These are phyloP conservation scores for Porites evermanni DNA, from an alignment of 92 coral and sea anemone species.

Conservation along the genomic window DNA sequence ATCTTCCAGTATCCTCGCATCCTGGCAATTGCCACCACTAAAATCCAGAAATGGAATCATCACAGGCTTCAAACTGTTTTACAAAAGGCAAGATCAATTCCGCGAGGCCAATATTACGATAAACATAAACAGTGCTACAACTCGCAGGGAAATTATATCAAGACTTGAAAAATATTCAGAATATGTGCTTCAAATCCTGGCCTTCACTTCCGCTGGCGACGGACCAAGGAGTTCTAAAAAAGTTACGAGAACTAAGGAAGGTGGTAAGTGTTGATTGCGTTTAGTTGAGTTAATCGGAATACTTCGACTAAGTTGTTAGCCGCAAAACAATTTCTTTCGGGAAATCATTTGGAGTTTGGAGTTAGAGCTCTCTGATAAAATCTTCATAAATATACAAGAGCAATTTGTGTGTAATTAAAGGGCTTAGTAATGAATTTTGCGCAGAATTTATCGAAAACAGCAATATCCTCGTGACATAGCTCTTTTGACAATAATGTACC, in stretches of 20 bases:
- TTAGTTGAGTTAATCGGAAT: background rate
- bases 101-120: background rate
- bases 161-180: background rate
- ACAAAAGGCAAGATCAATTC: background rate
- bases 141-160: background rate
- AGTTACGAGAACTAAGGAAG: background rate
- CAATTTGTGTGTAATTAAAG: too few relatives aligned
- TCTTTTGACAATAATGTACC: too few relatives aligned
- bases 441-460: too few relatives aligned
- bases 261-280: background rate
- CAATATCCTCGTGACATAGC: too few relatives aligned
- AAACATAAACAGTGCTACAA: background rate
- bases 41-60: slow-evolving; percentile 1
- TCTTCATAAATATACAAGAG: too few relatives aligned
- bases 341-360: background rate
- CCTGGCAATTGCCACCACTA: background rate
- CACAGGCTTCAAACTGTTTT: background rate
- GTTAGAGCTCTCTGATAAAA: too few relatives aligned
- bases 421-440: too few relatives aligned
- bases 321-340: background rate
- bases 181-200: background rate
- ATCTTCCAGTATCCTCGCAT: slow-evolving; percentile 3
- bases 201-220: background rate
- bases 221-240: background rate
- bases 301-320: background rate